A percentile compares a stretch with the other conserved stretches of the same genome.
These are phyloP conservation scores for Frankliniella fusca DNA, from an alignment of 2,888 invertebrate genomes.

Conservation along the genomic window DNA sequence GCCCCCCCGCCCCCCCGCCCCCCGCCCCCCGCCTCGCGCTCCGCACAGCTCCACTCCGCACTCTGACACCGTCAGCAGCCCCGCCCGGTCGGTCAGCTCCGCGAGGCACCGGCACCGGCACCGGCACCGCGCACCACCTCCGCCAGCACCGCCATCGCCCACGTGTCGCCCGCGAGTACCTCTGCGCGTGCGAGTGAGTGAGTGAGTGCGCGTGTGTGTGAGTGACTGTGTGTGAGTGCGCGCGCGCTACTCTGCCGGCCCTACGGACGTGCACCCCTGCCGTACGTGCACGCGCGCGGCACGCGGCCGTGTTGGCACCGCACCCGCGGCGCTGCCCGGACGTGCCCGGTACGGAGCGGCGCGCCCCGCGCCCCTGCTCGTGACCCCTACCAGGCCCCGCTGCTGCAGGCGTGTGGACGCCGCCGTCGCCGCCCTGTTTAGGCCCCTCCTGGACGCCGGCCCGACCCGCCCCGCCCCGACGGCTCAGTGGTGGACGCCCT, in stretches of 20 bases:
- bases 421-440: background rate
- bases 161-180: background rate
- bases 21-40: background rate
- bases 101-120: background rate
- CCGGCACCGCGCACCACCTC: background rate
- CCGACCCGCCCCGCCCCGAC: background rate
- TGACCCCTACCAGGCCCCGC: no score
- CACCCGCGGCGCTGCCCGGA: background rate
- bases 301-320: background rate
- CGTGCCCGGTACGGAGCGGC: no score
- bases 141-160: background rate
- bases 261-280: background rate
- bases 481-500: background rate
- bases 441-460: background rate
- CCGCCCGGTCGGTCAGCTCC: background rate
- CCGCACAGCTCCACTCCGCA: background rate
- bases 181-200: background rate
- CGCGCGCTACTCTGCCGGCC: background rate
- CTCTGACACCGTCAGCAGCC: background rate
- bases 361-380: no score
- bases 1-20: background rate
- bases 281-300: constrained; percentile 10
- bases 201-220: background rate
- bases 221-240: background rate
- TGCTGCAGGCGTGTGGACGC: background rate